Evolutionary conservation across 92 coral and sea anemone genomes (phyloP), one percentile per base, ranked within the genome.

Genomic region (Phymanthus crucifer): DNA sequence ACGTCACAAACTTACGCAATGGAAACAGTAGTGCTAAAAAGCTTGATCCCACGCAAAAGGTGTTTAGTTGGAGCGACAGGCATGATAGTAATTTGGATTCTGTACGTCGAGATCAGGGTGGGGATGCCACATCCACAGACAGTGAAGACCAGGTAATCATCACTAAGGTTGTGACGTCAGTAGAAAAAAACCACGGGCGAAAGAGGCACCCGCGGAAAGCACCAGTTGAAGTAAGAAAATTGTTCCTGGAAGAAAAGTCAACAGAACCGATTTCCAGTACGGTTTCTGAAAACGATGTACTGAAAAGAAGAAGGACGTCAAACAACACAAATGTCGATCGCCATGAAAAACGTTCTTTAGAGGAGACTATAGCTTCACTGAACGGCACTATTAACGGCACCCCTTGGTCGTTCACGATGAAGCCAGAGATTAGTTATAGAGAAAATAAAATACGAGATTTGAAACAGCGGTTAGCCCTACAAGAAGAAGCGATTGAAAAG

Each of bases 1-100:
- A 77, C 81, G 81, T 77, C 71, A 77, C 81, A 23, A 77, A 77
- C 29, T n/a, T 34, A 64, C 81, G 40, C 26, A 35, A 58, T 61
- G 33, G 35, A 61, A 34, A 61, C 18, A 61, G 68, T 61, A 61
- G 32, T 16, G 16, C 56, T 17, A 35, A 61, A 8, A 38, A 3
- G 2, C 26, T 21, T 32, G 80, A 58, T 35, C 32, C 64, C 31
- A 77, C 35, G 52, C 81, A 67, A 18, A 24, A 29, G 37, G n/a
- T 61, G 72, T 64, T 77, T 61, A 34, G 72, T 13, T 75, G 48
- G 79, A 32, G 47, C 35, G 33, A 11, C 29, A 27, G 17, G 34
- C 68, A 61, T 61, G 68, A 61, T 24, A 29, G 66, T 33, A 52
- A 21, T 19, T 26, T 45, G 27, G 75, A 71, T 11, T 3, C 75